Conservation (phyloP, 2,113 vertebrate species). For the Zapus hudsonius region DNA sequence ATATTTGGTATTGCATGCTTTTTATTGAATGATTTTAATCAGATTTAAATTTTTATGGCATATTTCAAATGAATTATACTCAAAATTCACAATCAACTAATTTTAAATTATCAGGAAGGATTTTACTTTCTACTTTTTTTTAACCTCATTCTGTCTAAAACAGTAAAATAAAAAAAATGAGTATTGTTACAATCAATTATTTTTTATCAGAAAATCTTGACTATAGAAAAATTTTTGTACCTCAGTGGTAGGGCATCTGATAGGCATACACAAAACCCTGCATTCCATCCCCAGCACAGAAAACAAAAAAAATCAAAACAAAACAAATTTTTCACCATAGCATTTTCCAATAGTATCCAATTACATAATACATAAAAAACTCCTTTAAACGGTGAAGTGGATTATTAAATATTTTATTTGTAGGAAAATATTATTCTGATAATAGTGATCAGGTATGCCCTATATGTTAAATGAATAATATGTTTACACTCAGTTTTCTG, state of each 20-base stretch:
- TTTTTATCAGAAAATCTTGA: conserved; percentile 45
- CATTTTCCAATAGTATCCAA: conserved; percentile 20
- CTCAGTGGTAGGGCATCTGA: background rate
- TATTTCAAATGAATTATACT: conserved; percentile 36
- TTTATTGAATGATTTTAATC: background rate
- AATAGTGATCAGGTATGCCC: background rate
- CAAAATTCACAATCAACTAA: conserved; percentile 23
- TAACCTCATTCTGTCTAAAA: background rate
- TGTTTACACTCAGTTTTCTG: conserved; percentile 9
- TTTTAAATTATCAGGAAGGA: background rate
- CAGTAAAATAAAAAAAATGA: background rate
- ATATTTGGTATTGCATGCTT: conserved; percentile 12
- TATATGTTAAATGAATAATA: background rate
- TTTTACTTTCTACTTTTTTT: background rate
- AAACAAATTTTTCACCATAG: background rate
- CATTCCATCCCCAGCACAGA: background rate
- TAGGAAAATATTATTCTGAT: conserved; percentile 1
- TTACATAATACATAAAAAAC: background rate
- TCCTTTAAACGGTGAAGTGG: background rate
- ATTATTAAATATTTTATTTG: background rate
- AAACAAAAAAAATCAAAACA: background rate
- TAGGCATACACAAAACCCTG: background rate
- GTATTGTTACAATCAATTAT: conserved; percentile 16
- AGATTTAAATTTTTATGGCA: background rate
- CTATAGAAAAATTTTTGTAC: background rate